These are phyloP conservation scores for Phalacrocorax pelagicus DNA, from an alignment of 2,113 vertebrate species.

Conservation along the genomic window DNA sequence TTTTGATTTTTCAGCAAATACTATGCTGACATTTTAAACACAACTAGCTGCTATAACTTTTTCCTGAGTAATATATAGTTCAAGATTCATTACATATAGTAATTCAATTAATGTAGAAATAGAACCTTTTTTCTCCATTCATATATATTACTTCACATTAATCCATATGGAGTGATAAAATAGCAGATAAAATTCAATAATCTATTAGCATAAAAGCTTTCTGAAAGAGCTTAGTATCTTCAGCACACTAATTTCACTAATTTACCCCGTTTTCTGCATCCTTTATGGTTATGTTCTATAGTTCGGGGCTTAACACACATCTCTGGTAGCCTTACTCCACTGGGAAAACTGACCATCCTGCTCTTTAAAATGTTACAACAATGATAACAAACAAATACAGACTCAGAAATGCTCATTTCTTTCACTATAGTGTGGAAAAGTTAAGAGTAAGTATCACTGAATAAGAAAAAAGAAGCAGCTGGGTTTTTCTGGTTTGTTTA, in stretches of 20 bases:
- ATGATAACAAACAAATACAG: neutral
- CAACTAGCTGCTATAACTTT: neutral
- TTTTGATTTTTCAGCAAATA: neutral
- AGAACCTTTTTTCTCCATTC: neutral
- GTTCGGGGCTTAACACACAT: neutral
- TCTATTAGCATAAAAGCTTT: slow-evolving; percentile 36
- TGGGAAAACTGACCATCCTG: neutral
- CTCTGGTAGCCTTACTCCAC: neutral
- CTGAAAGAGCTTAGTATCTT: neutral
- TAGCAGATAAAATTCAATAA: neutral
- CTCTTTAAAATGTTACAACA: neutral
- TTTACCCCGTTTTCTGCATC: neutral
- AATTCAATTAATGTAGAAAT: neutral
- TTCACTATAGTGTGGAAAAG: neutral
- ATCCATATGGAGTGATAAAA: slow-evolving; percentile 12
- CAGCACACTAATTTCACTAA: neutral
- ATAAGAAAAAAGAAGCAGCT: neutral
- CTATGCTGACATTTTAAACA: neutral
- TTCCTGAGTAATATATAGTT: neutral
- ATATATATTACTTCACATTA: slow-evolving; percentile 5
- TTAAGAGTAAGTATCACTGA: neutral
- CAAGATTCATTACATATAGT: neutral
- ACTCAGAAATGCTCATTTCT: neutral
- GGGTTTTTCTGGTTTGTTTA: neutral
- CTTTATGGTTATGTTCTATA: neutral